Base-by-base conservation (phyloP, 1,140 invertebrate species). In the Apis dorsata region DNA sequence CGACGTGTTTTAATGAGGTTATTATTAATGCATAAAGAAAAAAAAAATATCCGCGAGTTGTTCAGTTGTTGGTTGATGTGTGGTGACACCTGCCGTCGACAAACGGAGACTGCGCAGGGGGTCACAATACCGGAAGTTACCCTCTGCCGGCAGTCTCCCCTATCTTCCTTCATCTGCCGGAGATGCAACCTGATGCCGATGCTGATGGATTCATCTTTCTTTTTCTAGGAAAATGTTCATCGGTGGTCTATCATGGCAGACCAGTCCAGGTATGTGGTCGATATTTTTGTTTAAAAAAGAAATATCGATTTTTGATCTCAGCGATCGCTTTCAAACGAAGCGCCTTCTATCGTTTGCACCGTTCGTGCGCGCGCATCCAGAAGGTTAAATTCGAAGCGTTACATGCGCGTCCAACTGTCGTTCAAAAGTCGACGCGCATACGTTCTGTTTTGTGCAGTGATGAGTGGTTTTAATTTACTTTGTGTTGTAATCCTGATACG, bases 151-250 rank as follows among this genome's bases (percentile, higher is more conserved):
- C 90, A 91, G 85, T 90, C 87, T 88, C 83, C 81, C 88, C 86
- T 79, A 86, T 87, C 88, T 87, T 74, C 86, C 83, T 89, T 60
- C 82, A 81, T 76, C 87, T 84, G 83, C 74, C 76, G 85, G 24
- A 86, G 63, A 81, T 87, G 84, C 82, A 83, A 80, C 78, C 68
- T 77, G 87, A 89, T 85, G 84, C 83, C 86, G 85, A 89, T 89
- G 90, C 88, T 91, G 89, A 92, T 81, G 91, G 89, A 90, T 89
- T 91, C 91, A 89, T 92, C 92, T 95, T 92, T 96, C 95, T 95
- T 95, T 93, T 97, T 98, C 90, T 96, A 99, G 98, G 95, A 99
- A 99, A 98, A 99, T 99, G 98, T 99, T 99, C 96, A 98, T 99
- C 95, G 99, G 99, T 92, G 99, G 99, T 91, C 96, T 99, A 91